Conservation (phyloP, 2,113 vertebrate species). For the Gallinago jamesoni region DNA sequence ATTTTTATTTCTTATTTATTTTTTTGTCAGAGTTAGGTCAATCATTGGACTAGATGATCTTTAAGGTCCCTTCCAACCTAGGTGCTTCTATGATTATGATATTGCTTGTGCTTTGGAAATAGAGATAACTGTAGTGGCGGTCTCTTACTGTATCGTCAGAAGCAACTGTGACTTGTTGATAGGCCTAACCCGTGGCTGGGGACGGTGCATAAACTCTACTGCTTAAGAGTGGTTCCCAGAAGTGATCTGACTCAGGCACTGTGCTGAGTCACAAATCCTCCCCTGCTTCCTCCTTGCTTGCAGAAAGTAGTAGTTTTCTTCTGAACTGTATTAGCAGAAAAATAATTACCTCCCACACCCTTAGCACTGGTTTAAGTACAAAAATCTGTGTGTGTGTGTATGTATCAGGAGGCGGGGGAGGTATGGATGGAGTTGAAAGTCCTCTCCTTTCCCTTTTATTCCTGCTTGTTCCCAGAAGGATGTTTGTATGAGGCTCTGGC, state of each 20-base stretch:
- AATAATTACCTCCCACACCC: not conserved
- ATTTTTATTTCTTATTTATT: too few species aligned
- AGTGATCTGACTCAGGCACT: constrained; percentile 35
- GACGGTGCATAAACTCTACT: not conserved
- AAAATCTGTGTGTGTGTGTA: not conserved
- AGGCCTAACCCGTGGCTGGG: not conserved
- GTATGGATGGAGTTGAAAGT: not conserved
- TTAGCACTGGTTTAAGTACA: not conserved
- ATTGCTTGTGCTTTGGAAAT: not conserved
- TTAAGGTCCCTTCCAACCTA: too few species aligned
- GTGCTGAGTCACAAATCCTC: constrained; percentile 41
- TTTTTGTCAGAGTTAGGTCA: too few species aligned
- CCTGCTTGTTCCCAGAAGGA: not conserved
- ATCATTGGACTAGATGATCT: too few species aligned
- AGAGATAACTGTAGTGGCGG: not conserved
- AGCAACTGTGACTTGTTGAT: not conserved
- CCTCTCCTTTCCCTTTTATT: not conserved
- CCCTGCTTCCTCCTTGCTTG: not conserved
- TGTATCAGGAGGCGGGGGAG: not conserved
- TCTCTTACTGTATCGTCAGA: not conserved
- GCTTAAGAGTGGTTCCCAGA: not conserved
- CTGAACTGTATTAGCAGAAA: not conserved
- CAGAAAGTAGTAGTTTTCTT: constrained; percentile 8
- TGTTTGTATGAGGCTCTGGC: not conserved
- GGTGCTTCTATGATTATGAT: too few species aligned